phyloP scores from a whole-genome alignment of 2,797 vertebrate genomes.

The Brotula barbata region DNA sequence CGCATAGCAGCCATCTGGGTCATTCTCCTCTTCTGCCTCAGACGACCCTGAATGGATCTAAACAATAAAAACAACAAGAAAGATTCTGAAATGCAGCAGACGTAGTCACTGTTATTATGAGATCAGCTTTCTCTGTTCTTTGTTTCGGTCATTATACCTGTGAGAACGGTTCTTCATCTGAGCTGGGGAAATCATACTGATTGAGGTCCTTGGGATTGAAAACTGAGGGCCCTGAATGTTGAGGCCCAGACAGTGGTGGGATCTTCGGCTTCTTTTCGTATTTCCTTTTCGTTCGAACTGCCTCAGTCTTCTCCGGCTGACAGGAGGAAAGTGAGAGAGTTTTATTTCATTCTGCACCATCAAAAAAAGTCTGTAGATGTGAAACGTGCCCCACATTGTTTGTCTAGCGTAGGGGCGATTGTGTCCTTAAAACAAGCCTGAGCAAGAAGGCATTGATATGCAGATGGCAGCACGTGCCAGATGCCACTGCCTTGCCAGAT shows the following conservation, averaged over 20 bases:
- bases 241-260: slow-evolving; percentile 81
- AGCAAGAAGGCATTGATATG: slow-evolving; percentile 70
- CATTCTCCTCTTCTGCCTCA: slow-evolving; percentile 96
- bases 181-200: slow-evolving; percentile 99
- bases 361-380: slow-evolving; percentile 17
- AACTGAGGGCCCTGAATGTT: slow-evolving; percentile 88
- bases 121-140: too few species aligned
- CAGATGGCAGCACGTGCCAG: slow-evolving; percentile 74
- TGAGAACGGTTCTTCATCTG: slow-evolving; percentile 94
- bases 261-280: slow-evolving; percentile 99
- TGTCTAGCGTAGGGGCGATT: slow-evolving; percentile 12
- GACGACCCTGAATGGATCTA: slow-evolving; percentile 97
- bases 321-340: slow-evolving; percentile 6
- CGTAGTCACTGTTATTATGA: too few species aligned
- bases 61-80: slow-evolving; percentile 2
- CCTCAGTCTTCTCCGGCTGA: slow-evolving; percentile 93
- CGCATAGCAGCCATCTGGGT: slow-evolving; percentile 94
- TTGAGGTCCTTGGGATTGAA: slow-evolving; percentile 98
- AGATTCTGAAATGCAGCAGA: too few species aligned
- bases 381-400: not conserved
- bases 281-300: slow-evolving; percentile 94
- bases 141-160: slow-evolving; percentile 78
- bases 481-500: slow-evolving; percentile 70
- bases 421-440: slow-evolving; percentile 47
- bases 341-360: slow-evolving; percentile 30